Conservation (phyloP, 1,140 invertebrate genomes). For the Nasonia longicornis region DNA sequence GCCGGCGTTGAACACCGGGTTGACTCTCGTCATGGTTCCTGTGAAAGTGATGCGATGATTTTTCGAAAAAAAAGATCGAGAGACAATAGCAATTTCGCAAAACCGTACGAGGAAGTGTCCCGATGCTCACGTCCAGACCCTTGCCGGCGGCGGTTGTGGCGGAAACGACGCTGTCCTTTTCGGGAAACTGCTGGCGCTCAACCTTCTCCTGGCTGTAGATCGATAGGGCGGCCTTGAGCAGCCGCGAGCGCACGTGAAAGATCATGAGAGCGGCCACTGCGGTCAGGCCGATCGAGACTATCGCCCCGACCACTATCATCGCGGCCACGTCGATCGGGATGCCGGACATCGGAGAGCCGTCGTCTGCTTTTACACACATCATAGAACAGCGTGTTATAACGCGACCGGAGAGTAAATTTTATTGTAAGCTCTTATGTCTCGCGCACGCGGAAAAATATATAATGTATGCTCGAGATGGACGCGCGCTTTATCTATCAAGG, state of each 20-base stretch:
- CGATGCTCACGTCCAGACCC: conserved; percentile 40
- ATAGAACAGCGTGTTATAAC: no score
- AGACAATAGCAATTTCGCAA: background rate
- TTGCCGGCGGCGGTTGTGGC: background rate
- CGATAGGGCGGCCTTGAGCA: conserved; percentile 62
- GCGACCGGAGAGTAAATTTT: background rate
- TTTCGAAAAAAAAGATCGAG: no score
- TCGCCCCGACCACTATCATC: conserved; percentile 63
- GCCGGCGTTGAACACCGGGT: conserved; percentile 48
- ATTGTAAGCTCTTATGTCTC: background rate
- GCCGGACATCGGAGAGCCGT: conserved; percentile 47
- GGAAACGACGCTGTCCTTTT: conserved; percentile 34
- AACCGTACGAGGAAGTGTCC: conserved; percentile 36
- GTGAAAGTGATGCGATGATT: conserved; percentile 21
- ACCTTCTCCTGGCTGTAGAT: conserved; percentile 59
- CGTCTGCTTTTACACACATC: background rate
- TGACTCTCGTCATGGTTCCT: conserved; percentile 54
- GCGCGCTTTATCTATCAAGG: conserved; percentile 46
- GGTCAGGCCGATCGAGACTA: conserved; percentile 63
- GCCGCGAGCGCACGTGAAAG: conserved; percentile 61
- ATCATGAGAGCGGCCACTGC: conserved; percentile 61
- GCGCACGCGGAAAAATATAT: conserved; percentile 50
- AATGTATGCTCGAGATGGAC: conserved; percentile 33
- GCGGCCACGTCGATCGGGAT: conserved; percentile 60
- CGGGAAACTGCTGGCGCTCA: conserved; percentile 37